Base-by-base conservation (phyloP, 2,797 vertebrate species). In the Propithecus perrieri region DNA sequence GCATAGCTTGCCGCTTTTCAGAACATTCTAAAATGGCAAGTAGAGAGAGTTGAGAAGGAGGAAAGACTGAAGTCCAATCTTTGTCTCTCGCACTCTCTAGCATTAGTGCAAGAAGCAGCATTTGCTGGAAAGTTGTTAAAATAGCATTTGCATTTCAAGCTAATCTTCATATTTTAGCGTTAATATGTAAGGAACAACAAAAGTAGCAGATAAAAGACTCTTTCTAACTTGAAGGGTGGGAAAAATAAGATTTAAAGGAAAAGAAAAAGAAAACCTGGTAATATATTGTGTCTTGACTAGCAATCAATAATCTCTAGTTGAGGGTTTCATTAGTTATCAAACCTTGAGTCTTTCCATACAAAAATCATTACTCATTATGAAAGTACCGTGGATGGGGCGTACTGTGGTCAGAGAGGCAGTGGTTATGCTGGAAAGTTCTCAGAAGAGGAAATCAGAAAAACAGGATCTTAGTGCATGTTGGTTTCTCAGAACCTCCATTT, bases 21-120 rank as follows among this genome's bases (percentile, higher is more conserved):
- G 81, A 96, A 83, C 28, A 24, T 93, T 96, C 69, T 92, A 92
- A 71, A 95, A 83, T 33, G 69, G 46, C 33, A 74, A 97, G 67
- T 1, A 48, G 41, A 92, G 35, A n/a, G 28, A 76, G 26, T 33
- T 35, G 24, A 80, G 74, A 94, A 53, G n/a, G 22, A 30, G n/a
- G 43, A 57, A 84, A 89, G 33, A 38, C 26, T 46, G 26, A 59
- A 48, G 30, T 65, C 28, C 7, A n/a, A 67, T 43, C 61, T 81
- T n/a, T 71, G 38, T 72, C 53, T 74, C 61, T 79, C 18, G 10
- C 46, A 18, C 28, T 24, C 26, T 26, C 20, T n/a, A 38, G 5
- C 48, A 53, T 67, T 61, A 50, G 14, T 46, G 61, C 17, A 67
- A 84, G 55, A 81, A 61, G 7, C 7, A 65, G 2, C 53, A 22